Base-by-base conservation (phyloP, 2,888 invertebrate species). In the Campoletis raptor region DNA sequence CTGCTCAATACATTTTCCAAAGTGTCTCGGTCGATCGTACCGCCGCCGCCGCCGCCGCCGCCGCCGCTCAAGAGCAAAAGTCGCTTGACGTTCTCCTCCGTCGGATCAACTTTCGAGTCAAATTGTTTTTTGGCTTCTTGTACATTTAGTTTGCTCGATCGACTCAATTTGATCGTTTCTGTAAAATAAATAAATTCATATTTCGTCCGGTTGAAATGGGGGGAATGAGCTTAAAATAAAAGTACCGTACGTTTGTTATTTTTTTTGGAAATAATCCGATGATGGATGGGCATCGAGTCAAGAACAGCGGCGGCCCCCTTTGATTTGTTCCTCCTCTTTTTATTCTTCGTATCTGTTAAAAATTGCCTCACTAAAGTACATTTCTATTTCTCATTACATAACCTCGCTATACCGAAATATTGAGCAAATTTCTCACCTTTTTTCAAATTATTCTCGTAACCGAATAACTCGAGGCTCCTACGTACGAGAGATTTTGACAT, bases 401-500 rank as follows among this genome's bases (percentile, higher is more conserved):
- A 88, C 85, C 85, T 83, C 73, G 37, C 79, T 78, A 79, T 61
- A 42, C 18, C 9, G 15, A 6, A 30, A 3, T 3, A 15, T 9
- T 24, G 1, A 1, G 21, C n/a, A n/a, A n/a, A 10, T 18, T 66
- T 30, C 48, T 82, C 70, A 93, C 92, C 92, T 89, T 90, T 89
- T 83, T 91, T 92, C 45, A 86, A 48, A 78, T 88, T 86, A 74
- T 89, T 83, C 73, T 93, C 91, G 85, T 94, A 95, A 84, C 95
- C 95, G 45, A 96, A 95, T 88, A 96, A 94, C 91, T 95, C 95
- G 84, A 96, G 94, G 89, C 96, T 95, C 91, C 95, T 95, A 89
- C 95, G 95, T 69, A 96, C 94, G 92, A 96, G 94, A 78, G 95
- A 95, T 91, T 95, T 94, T 93, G 96, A 96, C 96, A 96, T 96